phyloP scores from a whole-genome alignment of 2,797 vertebrate genomes.

The Salarias fasciatus region DNA sequence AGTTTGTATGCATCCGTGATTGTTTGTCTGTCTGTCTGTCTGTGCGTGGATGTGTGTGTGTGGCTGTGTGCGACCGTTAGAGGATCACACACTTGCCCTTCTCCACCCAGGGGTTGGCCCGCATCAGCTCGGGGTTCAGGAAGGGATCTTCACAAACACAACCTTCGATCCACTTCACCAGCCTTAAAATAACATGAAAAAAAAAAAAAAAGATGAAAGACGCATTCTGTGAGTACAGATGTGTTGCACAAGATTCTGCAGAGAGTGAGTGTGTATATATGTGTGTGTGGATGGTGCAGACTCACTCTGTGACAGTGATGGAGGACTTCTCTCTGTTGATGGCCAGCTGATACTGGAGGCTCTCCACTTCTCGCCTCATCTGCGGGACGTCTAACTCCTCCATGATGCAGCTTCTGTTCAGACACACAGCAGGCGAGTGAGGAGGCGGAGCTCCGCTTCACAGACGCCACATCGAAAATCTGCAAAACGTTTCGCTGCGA shows the following conservation, averaged over 20 bases:
- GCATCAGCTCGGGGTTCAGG: conserved; percentile 95
- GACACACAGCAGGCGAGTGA: neutral
- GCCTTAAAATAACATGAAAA: conserved; percentile 79
- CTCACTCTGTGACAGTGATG: conserved; percentile 94
- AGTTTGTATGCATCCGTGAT: conserved; percentile 56
- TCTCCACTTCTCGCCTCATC: conserved; percentile 96
- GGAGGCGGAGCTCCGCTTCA: too few relatives aligned
- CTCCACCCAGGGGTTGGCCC: conserved; percentile 97
- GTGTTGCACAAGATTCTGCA: too few relatives aligned
- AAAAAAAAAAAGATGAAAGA: conserved; percentile 24
- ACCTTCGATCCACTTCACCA: conserved; percentile 96
- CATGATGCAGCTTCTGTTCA: conserved; percentile 78
- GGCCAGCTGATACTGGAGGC: conserved; percentile 94
- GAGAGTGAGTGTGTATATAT: conserved; percentile 7
- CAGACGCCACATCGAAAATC: too few relatives aligned
- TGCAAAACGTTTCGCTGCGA: too few relatives aligned
- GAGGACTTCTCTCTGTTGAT: conserved; percentile 94
- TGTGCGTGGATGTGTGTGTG: conserved; percentile 10
- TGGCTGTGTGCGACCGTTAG: conserved; percentile 66
- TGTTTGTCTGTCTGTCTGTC: neutral
- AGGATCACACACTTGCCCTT: conserved; percentile 94
- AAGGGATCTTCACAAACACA: conserved; percentile 93
- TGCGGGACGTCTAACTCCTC: conserved; percentile 93
- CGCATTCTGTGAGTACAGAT: neutral
- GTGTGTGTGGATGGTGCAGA: conserved; percentile 29